Conservation (phyloP, 2,113 vertebrate genomes). For the Tylochromis polylepis region DNA sequence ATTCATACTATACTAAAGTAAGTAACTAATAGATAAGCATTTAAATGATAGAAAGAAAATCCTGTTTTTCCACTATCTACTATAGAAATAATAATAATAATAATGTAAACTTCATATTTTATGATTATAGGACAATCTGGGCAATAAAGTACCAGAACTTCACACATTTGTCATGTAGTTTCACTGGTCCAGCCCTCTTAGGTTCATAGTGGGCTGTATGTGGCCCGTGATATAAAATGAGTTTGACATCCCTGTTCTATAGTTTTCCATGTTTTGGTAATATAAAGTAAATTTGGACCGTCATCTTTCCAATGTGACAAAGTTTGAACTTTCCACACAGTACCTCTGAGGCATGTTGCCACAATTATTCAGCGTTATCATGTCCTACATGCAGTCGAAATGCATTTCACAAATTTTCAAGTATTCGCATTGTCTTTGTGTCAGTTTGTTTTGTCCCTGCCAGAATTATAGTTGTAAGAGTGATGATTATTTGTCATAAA, state of each 20-base stretch:
- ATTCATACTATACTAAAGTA: background rate
- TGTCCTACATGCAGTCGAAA: background rate
- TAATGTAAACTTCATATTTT: background rate
- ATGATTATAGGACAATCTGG: background rate
- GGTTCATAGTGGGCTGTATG: fast-evolving
- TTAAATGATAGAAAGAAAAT: background rate
- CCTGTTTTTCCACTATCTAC: background rate
- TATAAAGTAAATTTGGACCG: background rate
- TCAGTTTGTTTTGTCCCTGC: background rate
- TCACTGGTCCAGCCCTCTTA: background rate
- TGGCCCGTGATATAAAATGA: background rate
- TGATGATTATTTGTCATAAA: no score
- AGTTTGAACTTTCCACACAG: background rate
- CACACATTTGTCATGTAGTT: background rate
- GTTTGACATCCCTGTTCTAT: background rate
- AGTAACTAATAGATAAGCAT: background rate
- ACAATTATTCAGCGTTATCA: background rate
- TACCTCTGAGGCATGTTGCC: background rate
- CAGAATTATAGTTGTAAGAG: no score
- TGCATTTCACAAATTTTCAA: background rate
- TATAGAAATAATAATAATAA: background rate
- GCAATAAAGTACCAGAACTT: background rate
- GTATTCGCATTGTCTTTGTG: background rate
- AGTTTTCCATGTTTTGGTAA: background rate
- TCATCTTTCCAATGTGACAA: background rate